phyloP scores from a whole-genome alignment of 2,888 invertebrate species.

The Drosophila testacea region DNA sequence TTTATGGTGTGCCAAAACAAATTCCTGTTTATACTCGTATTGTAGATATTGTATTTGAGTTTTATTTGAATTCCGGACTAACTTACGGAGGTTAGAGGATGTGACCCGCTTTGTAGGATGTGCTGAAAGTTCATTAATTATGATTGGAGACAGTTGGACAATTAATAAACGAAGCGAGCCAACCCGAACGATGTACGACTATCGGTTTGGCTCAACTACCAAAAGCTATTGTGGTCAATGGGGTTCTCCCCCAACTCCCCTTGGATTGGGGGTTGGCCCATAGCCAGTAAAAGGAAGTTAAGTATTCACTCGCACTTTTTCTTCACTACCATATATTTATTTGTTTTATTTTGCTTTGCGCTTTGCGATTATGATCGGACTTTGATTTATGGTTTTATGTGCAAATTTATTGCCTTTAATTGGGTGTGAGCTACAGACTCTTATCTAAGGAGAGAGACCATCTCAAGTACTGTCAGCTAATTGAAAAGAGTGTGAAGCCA shows the following conservation, averaged over 20 bases:
- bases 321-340: conserved; percentile 39
- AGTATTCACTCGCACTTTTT: conserved; percentile 49
- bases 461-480: conserved; percentile 41
- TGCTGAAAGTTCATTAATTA: conserved; percentile 81
- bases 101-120: conserved; percentile 58
- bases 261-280: conserved; percentile 29
- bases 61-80: conserved; percentile 61
- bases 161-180: conserved; percentile 71
- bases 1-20: conserved; percentile 75
- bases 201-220: conserved; percentile 21
- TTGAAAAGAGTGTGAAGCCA: conserved; percentile 41
- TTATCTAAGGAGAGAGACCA: not conserved
- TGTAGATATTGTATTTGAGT: conserved; percentile 48
- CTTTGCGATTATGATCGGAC: conserved; percentile 76
- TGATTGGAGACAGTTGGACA: conserved; percentile 82
- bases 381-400: conserved; percentile 71
- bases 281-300: conserved; percentile 41
- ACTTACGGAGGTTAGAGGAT: conserved; percentile 9
- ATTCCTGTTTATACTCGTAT: conserved; percentile 57
- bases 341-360: conserved; percentile 40
- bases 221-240: conserved; percentile 47
- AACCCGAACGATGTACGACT: conserved; percentile 20
- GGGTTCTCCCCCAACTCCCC: conserved; percentile 11
- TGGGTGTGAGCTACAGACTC: conserved; percentile 38
- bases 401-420: conserved; percentile 78